Conservation (phyloP, 2,113 vertebrate species). For the Eulemur macaco region DNA sequence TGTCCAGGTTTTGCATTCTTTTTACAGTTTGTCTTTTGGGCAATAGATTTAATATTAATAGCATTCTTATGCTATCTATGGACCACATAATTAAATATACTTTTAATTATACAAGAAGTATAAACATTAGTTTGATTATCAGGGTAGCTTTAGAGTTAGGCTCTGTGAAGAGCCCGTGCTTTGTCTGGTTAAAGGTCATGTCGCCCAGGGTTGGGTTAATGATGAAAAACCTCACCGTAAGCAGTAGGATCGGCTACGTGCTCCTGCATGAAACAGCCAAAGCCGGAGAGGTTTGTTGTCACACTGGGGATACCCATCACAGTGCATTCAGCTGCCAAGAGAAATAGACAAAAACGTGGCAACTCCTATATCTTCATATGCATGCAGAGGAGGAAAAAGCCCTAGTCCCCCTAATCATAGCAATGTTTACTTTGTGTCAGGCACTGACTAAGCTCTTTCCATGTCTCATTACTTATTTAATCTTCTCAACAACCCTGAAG, state of each 20-base stretch:
- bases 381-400: neutral
- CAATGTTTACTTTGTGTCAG: neutral
- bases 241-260: conserved; percentile 95
- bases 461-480: neutral
- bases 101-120: neutral
- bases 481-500: neutral
- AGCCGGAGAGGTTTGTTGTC: conserved; percentile 98
- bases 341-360: conserved; percentile 43
- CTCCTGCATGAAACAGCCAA: conserved; percentile 98
- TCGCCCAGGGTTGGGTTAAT: neutral
- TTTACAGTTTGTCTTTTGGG: neutral
- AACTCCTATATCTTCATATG: neutral
- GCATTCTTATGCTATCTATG: neutral
- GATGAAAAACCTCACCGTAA: conserved; percentile 87
- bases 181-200: neutral
- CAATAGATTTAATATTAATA: neutral
- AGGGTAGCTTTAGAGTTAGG: neutral
- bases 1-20: neutral
- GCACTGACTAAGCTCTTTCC: neutral
- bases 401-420: neutral
- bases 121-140: neutral
- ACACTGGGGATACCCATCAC: conserved; percentile 99
- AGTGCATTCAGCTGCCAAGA: conserved; percentile 93
- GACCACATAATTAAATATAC: neutral
- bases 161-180: neutral